phyloP scores from a whole-genome alignment of 2,113 vertebrate species.

The Ptilonorhynchus violaceus region DNA sequence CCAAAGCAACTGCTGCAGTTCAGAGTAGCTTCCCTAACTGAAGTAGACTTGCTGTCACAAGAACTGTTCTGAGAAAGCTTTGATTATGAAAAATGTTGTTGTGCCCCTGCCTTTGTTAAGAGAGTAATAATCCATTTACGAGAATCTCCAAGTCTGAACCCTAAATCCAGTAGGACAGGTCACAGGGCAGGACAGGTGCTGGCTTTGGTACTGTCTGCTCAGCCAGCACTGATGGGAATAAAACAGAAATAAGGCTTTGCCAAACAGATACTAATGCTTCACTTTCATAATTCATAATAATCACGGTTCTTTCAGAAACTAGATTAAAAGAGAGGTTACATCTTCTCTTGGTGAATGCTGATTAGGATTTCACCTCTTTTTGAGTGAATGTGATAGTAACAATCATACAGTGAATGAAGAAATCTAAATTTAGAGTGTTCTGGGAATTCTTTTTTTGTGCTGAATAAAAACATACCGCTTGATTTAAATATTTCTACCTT shows the following conservation, averaged over 20 bases:
- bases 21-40: not conserved
- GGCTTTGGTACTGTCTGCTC: not conserved
- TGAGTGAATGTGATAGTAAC: not conserved
- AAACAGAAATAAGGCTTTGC: not conserved
- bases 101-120: not conserved
- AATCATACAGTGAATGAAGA: not conserved
- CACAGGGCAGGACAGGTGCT: not conserved
- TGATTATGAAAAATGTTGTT: not conserved
- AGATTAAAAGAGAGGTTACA: not conserved
- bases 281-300: not conserved
- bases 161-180: not conserved
- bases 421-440: not conserved
- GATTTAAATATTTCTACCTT: not conserved
- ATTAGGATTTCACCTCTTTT: not conserved
- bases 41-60: not conserved
- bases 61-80: not conserved
- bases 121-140: not conserved
- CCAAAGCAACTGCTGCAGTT: not conserved
- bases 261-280: not conserved
- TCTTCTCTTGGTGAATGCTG: not conserved
- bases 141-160: not conserved
- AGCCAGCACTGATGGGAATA: not conserved
- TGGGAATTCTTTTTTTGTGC: not conserved
- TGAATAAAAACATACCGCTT: not conserved
- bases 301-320: not conserved